Base-by-base conservation (phyloP, 2,888 invertebrate species). In the Chrysina gloriosa region DNA sequence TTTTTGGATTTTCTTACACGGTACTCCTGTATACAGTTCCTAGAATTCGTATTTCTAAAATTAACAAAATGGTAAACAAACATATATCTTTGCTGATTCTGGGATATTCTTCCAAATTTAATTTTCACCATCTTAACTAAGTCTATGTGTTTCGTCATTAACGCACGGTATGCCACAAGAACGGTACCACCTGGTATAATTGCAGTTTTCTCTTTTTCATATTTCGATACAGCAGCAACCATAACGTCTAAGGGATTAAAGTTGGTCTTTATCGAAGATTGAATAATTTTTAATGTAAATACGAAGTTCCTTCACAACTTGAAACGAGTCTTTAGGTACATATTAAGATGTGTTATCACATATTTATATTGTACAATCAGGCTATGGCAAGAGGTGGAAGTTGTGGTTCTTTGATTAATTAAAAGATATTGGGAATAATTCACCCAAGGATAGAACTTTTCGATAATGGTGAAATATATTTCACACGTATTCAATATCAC, bases 371-470 rank as follows among this genome's bases (percentile, higher is more conserved):
- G 58, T 42, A 27, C 7, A 45, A 16, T 29, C 42, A 14, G 25
- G 27, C 39, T 14, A 42, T 61, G 42, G 45, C 23, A 42, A 39
- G 23, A 9, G 27, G 42, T 16, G 7, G 58, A 14, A 45, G 42
- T 29, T 42, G 47, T 47, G 58, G 19, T 58, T 66, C 66, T 56
- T 66, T 56, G 66, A 66, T 66, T 66, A 66, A 66, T 66, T 66
- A 66, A 66, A 66, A 66, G 66, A 66, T 66, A 66, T 36, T 31
- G 58, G 21, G 9, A 31, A 25, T 56, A 66, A 21, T 58, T 66
- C 56, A 58, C 47, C 9, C 66, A 7, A 16, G 19, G 11, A 29
- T 45, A 9, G 7, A 3, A 9, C 16, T 21, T 23, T 21, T 45
- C 19, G 42, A 52, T 29, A 14, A 14, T 19, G 14, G 7, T 52